These are phyloP conservation scores for Notodonta ziczac DNA, from an alignment of 2,888 invertebrate genomes.

Conservation along the genomic window DNA sequence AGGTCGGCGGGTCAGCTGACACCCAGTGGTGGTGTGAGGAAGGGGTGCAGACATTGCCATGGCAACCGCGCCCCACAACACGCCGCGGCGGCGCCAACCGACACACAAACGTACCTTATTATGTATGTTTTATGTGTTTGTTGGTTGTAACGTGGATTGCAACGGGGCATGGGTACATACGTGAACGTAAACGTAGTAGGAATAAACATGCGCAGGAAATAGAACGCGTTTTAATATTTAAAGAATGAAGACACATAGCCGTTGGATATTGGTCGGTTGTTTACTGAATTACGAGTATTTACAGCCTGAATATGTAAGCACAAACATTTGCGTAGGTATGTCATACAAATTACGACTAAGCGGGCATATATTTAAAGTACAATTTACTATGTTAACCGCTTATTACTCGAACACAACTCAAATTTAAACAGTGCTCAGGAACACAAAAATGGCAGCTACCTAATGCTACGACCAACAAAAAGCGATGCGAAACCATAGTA, in stretches of 20 bases:
- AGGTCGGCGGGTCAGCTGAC: slow-evolving; percentile 80
- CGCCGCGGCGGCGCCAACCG: slow-evolving; percentile 78
- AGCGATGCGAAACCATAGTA: no score
- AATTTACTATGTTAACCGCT: neutral
- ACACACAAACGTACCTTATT: slow-evolving; percentile 58
- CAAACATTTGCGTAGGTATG: neutral
- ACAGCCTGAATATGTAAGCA: neutral
- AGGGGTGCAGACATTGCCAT: slow-evolving; percentile 61
- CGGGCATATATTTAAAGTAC: neutral
- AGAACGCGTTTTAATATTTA: slow-evolving; percentile 70
- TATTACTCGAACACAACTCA: no score
- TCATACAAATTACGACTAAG: neutral
- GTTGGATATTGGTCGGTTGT: slow-evolving; percentile 18
- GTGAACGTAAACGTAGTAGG: slow-evolving; percentile 26
- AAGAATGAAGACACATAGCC: slow-evolving; percentile 50
- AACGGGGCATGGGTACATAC: slow-evolving; percentile 36
- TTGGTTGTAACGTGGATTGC: slow-evolving; percentile 65
- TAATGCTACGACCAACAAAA: no score
- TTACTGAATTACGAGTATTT: slow-evolving; percentile 10
- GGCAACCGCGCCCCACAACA: slow-evolving; percentile 79
- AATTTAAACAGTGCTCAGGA: no score
- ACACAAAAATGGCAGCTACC: no score
- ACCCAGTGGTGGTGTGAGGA: slow-evolving; percentile 48
- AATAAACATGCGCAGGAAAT: slow-evolving; percentile 60
- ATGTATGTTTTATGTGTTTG: slow-evolving; percentile 74